A percentile compares a stretch with the other conserved stretches of the same genome.
phyloP scores from a whole-genome alignment of 1,140 invertebrate genomes.

The Drosophila sechellia region DNA sequence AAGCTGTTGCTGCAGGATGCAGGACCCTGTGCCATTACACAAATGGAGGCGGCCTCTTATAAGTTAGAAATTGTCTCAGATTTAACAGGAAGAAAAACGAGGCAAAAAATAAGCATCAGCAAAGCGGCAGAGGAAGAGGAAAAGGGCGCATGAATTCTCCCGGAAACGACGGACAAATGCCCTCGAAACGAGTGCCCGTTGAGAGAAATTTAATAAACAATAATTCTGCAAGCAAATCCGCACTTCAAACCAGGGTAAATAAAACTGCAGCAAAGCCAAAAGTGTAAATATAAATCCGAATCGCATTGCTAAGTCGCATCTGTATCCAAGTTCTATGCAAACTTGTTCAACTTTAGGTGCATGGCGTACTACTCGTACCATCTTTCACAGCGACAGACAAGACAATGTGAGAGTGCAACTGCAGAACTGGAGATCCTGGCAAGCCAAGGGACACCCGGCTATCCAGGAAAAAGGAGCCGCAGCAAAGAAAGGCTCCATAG shows the following conservation, averaged over 20 bases:
- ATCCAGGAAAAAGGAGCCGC: slow-evolving; percentile 31
- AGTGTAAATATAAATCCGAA: slow-evolving; percentile 14
- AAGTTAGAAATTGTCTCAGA: slow-evolving; percentile 81
- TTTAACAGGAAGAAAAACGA: slow-evolving; percentile 57
- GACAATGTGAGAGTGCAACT: slow-evolving; percentile 24
- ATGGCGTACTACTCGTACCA: slow-evolving; percentile 7
- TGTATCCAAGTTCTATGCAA: neutral
- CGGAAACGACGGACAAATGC: slow-evolving; percentile 27
- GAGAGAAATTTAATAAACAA: slow-evolving; percentile 15
- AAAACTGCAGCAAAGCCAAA: neutral
- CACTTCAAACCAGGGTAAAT: neutral
- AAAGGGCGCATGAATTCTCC: neutral
- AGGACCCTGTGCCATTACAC: slow-evolving; percentile 73
- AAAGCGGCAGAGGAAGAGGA: neutral
- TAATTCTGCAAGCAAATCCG: slow-evolving; percentile 5
- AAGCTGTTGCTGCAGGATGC: slow-evolving; percentile 62
- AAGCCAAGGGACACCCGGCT: slow-evolving; percentile 5
- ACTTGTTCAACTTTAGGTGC: slow-evolving; percentile 8
- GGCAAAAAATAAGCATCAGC: slow-evolving; percentile 3
- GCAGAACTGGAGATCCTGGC: slow-evolving; percentile 17
- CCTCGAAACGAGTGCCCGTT: neutral
- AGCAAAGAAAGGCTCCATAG: slow-evolving; percentile 56
- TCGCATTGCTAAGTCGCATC: neutral
- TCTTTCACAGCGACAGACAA: slow-evolving; percentile 44
- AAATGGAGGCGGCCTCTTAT: slow-evolving; percentile 70